Base-by-base conservation (phyloP, 2,888 invertebrate genomes). In the Ophion ellenae region DNA sequence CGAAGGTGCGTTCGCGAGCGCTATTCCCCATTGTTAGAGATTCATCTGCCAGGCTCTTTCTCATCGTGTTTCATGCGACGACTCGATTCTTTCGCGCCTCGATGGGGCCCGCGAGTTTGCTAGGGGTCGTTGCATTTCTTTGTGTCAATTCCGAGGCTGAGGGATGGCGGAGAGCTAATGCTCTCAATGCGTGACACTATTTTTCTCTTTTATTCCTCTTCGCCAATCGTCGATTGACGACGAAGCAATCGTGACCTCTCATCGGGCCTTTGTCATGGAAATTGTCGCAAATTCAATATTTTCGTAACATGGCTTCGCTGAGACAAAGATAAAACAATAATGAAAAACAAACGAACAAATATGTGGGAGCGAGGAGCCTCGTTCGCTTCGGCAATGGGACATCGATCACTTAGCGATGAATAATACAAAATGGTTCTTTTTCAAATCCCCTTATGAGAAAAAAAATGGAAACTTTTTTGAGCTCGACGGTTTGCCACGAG, bases 251-350 rank as follows among this genome's bases (percentile, higher is more conserved):
- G 67, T 20, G 24, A 61, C 11, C 77, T 77, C 67, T 40, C 57
- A n/a, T 17, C 20, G 24, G 40, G 69, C 63, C 81, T 84, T 84
- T 84, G 81, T 36, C 59, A 84, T 84, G 84, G 61, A 84, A 84
- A 84, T 84, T 76, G 67, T 57, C 57, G 24, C 40, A 66, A 81
- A 84, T 81, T 24, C 77, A 81, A 84, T 84, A 84, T 81, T 81
- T 71, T 71, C 77, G 73, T 76, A 74, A 81, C 84, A 84, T 84
- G 11, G 11, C 40, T n/a, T 40, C 17, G 24, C 24, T 17, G 71
- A 32, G 57, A 83, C 10, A 24, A 83, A 83, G 57, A 36, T 57
- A 11, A 76, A 76, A 76, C 17, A 17, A 45, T 75, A 40, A 40
- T 9, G 14, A 7, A 17, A 63, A 24, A 47, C 45, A 61, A 36